Evolutionary conservation across 2,888 invertebrate species (phyloP).

Genomic region (Parthenolecanium corni): DNA sequence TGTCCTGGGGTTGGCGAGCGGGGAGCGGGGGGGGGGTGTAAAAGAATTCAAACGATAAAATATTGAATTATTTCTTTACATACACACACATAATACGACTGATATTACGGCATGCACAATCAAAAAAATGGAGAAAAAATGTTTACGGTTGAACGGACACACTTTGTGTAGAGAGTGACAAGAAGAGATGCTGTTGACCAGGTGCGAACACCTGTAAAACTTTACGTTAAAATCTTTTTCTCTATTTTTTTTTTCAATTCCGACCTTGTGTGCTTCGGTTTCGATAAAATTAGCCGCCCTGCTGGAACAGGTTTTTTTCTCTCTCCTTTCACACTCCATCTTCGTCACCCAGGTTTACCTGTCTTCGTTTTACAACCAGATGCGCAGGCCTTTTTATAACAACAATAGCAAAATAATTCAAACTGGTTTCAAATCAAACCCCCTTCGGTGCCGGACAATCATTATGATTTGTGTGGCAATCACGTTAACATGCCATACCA

Average conservation of each 20-base stretch:
- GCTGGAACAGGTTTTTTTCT: constrained; percentile 14
- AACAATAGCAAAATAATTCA: constrained; percentile 24
- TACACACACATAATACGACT: not conserved
- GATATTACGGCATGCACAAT: not conserved
- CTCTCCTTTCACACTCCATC: not conserved
- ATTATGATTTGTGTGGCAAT: constrained; percentile 4
- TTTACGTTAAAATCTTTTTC: too few relatives aligned
- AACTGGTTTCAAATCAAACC: constrained; percentile 16
- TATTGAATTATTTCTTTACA: not conserved
- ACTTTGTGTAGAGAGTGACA: not conserved
- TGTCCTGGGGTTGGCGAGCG: not conserved
- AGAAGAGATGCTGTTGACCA: constrained; percentile 5
- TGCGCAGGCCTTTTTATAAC: not conserved
- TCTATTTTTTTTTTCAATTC: constrained; percentile 10
- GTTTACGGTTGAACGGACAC: not conserved
- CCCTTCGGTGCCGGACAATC: constrained; percentile 18
- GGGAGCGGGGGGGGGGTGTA: not conserved
- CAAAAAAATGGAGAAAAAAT: not conserved
- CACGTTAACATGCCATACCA: not conserved
- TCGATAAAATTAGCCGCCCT: constrained; percentile 6
- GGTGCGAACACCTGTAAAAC: constrained; percentile 16
- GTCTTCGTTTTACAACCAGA: not conserved
- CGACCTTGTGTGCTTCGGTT: constrained; percentile 8
- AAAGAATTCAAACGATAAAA: not conserved
- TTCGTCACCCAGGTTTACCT: too few relatives aligned